These are phyloP conservation scores for Poecilia picta DNA, from an alignment of 2,797 vertebrate species.

Conservation along the genomic window DNA sequence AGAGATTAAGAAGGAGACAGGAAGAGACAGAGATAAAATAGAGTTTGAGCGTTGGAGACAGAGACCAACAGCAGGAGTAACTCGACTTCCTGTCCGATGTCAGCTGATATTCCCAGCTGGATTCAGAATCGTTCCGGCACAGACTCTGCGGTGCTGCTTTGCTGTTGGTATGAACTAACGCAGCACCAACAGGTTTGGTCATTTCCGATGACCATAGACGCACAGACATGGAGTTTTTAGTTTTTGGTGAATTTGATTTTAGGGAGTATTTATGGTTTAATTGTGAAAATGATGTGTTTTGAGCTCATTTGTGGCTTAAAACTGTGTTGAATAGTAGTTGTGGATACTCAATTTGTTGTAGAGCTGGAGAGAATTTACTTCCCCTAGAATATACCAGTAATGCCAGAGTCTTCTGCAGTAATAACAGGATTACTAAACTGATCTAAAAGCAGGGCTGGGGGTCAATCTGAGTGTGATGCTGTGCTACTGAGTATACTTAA, in stretches of 20 bases:
- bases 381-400: background rate
- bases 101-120: slow-evolving; percentile 64
- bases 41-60: slow-evolving; percentile 53
- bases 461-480: background rate
- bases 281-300: slow-evolving; percentile 19
- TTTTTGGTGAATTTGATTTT: slow-evolving; percentile 34
- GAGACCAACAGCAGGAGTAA: slow-evolving; percentile 45
- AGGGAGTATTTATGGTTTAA: slow-evolving; percentile 29
- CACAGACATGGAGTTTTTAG: slow-evolving; percentile 39
- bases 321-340: slow-evolving; percentile 46
- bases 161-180: slow-evolving; percentile 5
- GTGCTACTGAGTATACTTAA: background rate
- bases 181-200: slow-evolving; percentile 25
- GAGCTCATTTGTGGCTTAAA: slow-evolving; percentile 16
- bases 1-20: slow-evolving; percentile 34
- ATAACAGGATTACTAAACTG: background rate
- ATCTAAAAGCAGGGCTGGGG: background rate
- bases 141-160: slow-evolving; percentile 33
- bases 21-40: slow-evolving; percentile 45
- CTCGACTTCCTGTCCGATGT: slow-evolving; percentile 50
- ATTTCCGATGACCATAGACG: slow-evolving; percentile 16
- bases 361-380: background rate
- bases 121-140: slow-evolving; percentile 16
- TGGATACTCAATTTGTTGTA: slow-evolving; percentile 17
- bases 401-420: background rate